A percentile compares a stretch with the other conserved stretches of the same genome.
Evolutionary conservation across 2,113 vertebrate genomes (phyloP).

Genomic region (Pholis gunnellus): DNA sequence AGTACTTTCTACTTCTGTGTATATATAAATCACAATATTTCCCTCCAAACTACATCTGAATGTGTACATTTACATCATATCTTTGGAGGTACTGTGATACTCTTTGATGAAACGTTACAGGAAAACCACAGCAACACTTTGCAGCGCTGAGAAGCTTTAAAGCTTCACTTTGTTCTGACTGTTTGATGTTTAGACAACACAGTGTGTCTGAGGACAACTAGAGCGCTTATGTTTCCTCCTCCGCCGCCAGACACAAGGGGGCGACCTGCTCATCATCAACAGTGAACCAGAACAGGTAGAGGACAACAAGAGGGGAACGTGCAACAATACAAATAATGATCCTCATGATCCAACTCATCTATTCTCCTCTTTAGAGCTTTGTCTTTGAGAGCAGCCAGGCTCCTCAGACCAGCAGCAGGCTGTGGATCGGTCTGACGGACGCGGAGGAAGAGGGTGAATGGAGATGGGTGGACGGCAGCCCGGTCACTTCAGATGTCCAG

Average conservation of each 20-base stretch:
- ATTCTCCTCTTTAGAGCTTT: constrained; percentile 35
- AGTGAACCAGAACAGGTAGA: constrained; percentile 54
- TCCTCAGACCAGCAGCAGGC: constrained; percentile 1
- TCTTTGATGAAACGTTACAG: constrained; percentile 32
- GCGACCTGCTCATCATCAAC: constrained; percentile 57
- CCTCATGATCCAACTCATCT: background rate
- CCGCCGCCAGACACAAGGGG: constrained; percentile 58
- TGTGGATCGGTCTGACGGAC: constrained; percentile 64
- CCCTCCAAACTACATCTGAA: background rate
- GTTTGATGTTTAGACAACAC: background rate
- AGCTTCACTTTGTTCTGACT: background rate
- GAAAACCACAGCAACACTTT: constrained; percentile 30
- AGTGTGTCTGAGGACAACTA: background rate
- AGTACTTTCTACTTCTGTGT: too few species aligned
- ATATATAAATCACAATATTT: background rate
- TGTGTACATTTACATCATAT: background rate
- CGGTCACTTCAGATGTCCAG: constrained; percentile 33
- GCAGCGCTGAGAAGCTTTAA: background rate
- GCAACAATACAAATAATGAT: rapidly evolving
- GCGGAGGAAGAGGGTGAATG: constrained; percentile 46
- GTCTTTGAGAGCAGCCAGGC: constrained; percentile 15
- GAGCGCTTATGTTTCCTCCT: background rate
- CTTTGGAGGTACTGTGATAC: background rate
- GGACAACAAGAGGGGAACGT: background rate
- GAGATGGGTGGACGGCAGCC: constrained; percentile 62